Base-by-base conservation (phyloP, 2,113 vertebrate species). In the Coregonus clupeaformis region DNA sequence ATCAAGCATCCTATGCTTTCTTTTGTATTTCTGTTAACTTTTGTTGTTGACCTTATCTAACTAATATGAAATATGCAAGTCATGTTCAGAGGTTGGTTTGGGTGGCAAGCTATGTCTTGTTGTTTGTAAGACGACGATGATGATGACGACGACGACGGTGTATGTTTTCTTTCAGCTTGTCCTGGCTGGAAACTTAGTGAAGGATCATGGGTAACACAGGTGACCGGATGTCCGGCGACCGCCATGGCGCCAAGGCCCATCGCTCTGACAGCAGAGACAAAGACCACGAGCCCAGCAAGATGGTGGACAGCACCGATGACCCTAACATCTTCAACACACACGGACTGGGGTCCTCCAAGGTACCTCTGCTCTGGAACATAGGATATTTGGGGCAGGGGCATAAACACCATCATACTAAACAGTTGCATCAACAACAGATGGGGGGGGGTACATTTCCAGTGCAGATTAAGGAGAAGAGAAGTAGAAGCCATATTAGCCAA, bases 241-340 rank as follows among this genome's bases (percentile, higher is more conserved):
- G 96, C 62, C 97, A 96, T 78, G 94, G 96, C 74, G 81, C 93
- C 78, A 99, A 98, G 69, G 83, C 94, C 13, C 95, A 96, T 11
- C 97, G 97, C 57, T 86, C 93, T 0, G 97, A 98, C 5, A 92
- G 95, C 0, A 82, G 90, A 6, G 94, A 93, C 80, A 97, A 96
- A 90, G 97, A 98, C 77, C 97, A 94, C 5, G 94, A 95, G 45
- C 92, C 90, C 0, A 92, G 95, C 85, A 97, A 95, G 90, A 96
- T 99, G 96, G 94, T 98, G 92, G 97, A 97, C 87, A 98, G 97
- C 92, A 96, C 95, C 0, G 97, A 99, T 0, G 96, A 98, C 79
- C 97, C 97, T 75, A 96, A 94, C 76, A 94, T 98, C 82, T 99
- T 99, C 90, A 98, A 94, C 90, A 94, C 92, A 5, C 91, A 90